Evolutionary conservation across 2,888 invertebrate genomes (phyloP), one percentile per base, ranked within the genome.

Genomic region (Mythimna lalbum): DNA sequence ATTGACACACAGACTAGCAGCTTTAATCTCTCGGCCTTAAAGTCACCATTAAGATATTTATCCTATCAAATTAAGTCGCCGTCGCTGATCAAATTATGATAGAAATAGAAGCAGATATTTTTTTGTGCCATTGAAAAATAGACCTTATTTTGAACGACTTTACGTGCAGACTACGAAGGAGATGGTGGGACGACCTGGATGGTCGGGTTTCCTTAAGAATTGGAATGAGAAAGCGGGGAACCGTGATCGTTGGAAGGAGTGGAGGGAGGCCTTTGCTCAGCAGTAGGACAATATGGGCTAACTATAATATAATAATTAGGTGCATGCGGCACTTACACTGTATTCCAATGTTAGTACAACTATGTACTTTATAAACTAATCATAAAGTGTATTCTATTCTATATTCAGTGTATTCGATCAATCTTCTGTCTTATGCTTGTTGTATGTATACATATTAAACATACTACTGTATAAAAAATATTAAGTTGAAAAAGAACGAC

Each of bases 1-100:
- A 71, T 81, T 75, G 56, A 75, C 67, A 75, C 69, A 69, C 65
- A 73, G 84, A 81, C 81, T 82, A 81, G 80, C 64, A 73, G 64
- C 77, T 73, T 73, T 62, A 73, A 75, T 71, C 75, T 76, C 52
- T 79, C 59, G 63, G 59, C 67, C 60, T 49, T 63, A 56, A 81
- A 70, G 63, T 73, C 64, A 76, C 52, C 55, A 67, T 67, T 60
- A 69, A 67, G 62, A 71, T 71, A 70, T 66, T 72, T 71, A 79
- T 59, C 50, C 59, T 74, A 73, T 52, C 14, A 55, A 17, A 43
- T 43, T 43, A 43, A 57, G 36, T 52, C 47, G 27, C 53, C 70
- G 70, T 74, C 70, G 55, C 61, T 76, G 61, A 76, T 69, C 69
- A 73, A 73, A 69, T 21, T 19, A 31, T 1, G 17, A 31, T 9